Percentiles rank a stretch among this genome's conserved stretches.
These are phyloP conservation scores for Holotrichia oblita DNA, from an alignment of 1,140 invertebrate genomes.

Conservation along the genomic window DNA sequence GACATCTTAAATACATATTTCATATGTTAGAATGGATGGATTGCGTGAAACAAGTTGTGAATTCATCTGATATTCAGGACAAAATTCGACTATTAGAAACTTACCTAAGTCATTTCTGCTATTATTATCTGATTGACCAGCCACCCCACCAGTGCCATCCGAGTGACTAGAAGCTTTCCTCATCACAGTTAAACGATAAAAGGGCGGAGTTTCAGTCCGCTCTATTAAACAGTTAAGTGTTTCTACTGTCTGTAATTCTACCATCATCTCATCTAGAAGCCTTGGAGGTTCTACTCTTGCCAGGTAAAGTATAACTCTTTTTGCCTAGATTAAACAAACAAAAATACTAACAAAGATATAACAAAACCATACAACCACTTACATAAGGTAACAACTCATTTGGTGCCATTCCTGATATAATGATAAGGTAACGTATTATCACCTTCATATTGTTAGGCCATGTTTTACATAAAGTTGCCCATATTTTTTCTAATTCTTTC, in stretches of 20 bases:
- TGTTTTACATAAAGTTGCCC: slow-evolving; percentile 93
- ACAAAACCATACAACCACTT: slow-evolving; percentile 60
- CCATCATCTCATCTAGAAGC: slow-evolving; percentile 96
- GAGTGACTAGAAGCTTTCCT: slow-evolving; percentile 89
- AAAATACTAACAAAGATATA: not conserved
- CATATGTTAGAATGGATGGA: too few relatives aligned
- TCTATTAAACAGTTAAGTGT: slow-evolving; percentile 95
- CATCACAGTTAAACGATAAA: slow-evolving; percentile 92
- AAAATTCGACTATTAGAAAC: slow-evolving; percentile 8
- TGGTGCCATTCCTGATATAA: slow-evolving; percentile 95
- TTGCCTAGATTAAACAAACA: slow-evolving; percentile 73
- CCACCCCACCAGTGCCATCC: slow-evolving; percentile 66
- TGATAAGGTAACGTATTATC: slow-evolving; percentile 96
- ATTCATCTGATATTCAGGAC: too few relatives aligned
- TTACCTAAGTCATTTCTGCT: slow-evolving; percentile 60
- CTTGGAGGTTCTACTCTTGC: slow-evolving; percentile 89
- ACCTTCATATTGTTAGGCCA: slow-evolving; percentile 98
- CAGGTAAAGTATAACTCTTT: slow-evolving; percentile 92
- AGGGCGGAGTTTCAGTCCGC: slow-evolving; percentile 96
- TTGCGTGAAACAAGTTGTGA: too few relatives aligned
- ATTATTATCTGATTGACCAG: slow-evolving; percentile 64
- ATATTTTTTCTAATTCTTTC: slow-evolving; percentile 93
- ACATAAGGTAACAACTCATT: slow-evolving; percentile 90
- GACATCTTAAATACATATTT: too few relatives aligned
- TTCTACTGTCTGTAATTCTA: slow-evolving; percentile 95